phyloP scores from a whole-genome alignment of 1,140 invertebrate species.

The Saccostrea echinata region DNA sequence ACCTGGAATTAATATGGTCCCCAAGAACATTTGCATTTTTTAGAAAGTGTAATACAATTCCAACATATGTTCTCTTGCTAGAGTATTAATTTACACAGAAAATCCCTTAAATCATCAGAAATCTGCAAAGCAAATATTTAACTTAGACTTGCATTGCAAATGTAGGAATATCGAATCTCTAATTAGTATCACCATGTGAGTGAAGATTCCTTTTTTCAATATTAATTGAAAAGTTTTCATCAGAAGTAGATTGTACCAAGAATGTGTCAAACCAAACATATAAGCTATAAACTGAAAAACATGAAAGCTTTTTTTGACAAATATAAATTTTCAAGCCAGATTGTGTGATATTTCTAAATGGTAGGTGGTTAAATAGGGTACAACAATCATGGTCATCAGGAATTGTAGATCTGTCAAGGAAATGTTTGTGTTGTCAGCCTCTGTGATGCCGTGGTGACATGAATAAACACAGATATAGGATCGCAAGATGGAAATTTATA shows the following conservation, averaged over 20 bases:
- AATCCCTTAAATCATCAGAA: slow-evolving; percentile 10
- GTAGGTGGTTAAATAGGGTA: background rate
- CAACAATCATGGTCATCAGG: no score
- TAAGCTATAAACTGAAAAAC: no score
- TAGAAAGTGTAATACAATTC: slow-evolving; percentile 29
- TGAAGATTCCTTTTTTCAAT: background rate
- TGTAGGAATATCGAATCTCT: background rate
- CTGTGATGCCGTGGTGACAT: slow-evolving; percentile 11
- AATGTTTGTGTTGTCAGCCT: slow-evolving; percentile 31
- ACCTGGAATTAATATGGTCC: background rate
- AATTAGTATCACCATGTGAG: background rate
- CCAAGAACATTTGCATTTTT: slow-evolving; percentile 11
- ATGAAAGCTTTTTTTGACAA: background rate
- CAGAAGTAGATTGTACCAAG: no score
- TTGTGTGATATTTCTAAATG: background rate
- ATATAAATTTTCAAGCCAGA: background rate
- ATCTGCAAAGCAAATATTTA: slow-evolving; percentile 30
- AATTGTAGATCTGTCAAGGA: slow-evolving; percentile 1
- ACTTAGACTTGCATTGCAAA: background rate
- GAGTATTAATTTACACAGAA: background rate
- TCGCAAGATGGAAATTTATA: slow-evolving; percentile 9
- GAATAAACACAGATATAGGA: slow-evolving; percentile 17
- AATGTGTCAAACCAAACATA: no score
- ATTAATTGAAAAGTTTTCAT: background rate
- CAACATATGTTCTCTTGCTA: background rate